Base-by-base conservation (phyloP, 1,140 invertebrate species). In the Conus betulinus region DNA sequence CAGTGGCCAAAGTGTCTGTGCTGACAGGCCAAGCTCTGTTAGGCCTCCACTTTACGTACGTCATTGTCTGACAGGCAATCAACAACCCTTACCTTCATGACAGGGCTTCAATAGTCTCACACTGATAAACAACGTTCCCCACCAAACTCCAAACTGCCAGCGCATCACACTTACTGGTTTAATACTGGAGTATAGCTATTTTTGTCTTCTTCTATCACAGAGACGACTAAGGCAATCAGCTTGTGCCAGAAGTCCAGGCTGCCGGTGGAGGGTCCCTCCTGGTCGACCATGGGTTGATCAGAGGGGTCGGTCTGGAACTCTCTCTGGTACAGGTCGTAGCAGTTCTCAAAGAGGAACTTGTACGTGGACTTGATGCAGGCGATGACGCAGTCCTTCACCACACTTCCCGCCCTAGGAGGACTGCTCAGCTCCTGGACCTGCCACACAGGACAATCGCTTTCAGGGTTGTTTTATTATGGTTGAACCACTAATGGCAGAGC, bases 191-290 rank as follows among this genome's bases (percentile, higher is more conserved):
- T 98, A 95, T 99, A 99, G 95, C 98, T 99, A 95, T 99, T 99
- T 92, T 98, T 97, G 95, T 99, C 99, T 94, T 99, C 99, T 95
- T 99, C 99, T 94, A 99, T 99, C 67, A 99, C 98, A 89, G 98
- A 99, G 23, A 99, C 98, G 90, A 99, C 99, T 67, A 99, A 96
- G 20, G 98, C 98, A 91, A 99, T 99, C 60, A 99, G 96, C 93
- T 99, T 99, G 96, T 99, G 98, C 99, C 99, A 99, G 95, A 99
- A 99, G 94, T 99, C 98, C 20, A 99, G 97, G 88, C 97, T 98
- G 82, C 92, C 92, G 23, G 92, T 89, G 87, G 89, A 93, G 8
- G 93, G 93, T 11, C 93, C 93, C 81, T 94, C 93, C 85, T 93
- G 91, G 76, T 94, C 93, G 7, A 91, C 89, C 60, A 92, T 90